Evolutionary conservation across 2,113 vertebrate genomes (phyloP).

Genomic region (Hoplias malabaricus): DNA sequence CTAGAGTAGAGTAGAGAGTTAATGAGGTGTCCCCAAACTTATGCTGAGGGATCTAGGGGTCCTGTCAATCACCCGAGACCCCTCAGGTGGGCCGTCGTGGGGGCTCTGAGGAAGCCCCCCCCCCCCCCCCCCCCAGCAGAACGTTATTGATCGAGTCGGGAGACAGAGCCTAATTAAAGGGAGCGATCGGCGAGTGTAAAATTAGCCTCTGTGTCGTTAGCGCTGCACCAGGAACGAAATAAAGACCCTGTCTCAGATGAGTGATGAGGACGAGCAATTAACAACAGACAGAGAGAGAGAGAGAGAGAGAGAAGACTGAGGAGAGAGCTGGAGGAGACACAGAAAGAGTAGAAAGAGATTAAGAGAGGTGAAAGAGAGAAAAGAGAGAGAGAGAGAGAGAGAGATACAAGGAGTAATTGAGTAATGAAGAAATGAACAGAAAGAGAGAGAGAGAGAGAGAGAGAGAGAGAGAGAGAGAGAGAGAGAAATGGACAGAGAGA

Average conservation of each 20-base stretch:
- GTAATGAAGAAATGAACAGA: no score
- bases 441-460: slow-evolving; percentile 21
- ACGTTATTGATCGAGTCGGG: slow-evolving; percentile 71
- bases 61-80: no score
- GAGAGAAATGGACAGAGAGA: slow-evolving; percentile 38
- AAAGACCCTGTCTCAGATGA: slow-evolving; percentile 62
- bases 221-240: slow-evolving; percentile 65
- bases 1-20: no score
- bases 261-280: slow-evolving; percentile 61
- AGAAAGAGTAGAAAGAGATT: slow-evolving; percentile 52
- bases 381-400: slow-evolving; percentile 26
- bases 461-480: slow-evolving; percentile 26
- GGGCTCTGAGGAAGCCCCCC: slow-evolving; percentile 60
- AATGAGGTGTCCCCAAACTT: no score
- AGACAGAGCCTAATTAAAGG: slow-evolving; percentile 77
- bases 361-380: slow-evolving; percentile 21
- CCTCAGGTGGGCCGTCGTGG: no score
- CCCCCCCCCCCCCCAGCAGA: no score
- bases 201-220: slow-evolving; percentile 77
- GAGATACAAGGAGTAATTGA: slow-evolving; percentile 21
- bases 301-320: no score
- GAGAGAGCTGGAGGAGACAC: slow-evolving; percentile 25
- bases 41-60: no score
- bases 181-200: slow-evolving; percentile 77
- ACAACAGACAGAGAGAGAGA: slow-evolving; percentile 1